Evolutionary conservation across 2,113 vertebrate genomes (phyloP).

Genomic region (Thalassarche chlororhynchos): DNA sequence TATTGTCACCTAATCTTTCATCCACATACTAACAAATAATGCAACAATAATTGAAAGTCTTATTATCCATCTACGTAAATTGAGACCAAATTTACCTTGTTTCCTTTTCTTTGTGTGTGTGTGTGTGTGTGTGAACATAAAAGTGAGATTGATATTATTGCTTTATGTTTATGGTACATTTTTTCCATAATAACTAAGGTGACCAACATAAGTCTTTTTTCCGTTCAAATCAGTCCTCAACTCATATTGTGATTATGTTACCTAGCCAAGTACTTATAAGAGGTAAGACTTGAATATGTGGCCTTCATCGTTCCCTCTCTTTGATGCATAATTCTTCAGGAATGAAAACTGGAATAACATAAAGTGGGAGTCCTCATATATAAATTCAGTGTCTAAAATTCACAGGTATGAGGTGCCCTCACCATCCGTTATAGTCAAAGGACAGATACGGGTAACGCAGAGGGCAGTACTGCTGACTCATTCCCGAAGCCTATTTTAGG

Average conservation of each 20-base stretch:
- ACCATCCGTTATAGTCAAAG: background rate
- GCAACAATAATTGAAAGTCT: constrained; percentile 81
- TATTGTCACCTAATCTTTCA: constrained; percentile 84
- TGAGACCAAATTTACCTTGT: constrained; percentile 82
- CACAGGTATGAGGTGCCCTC: background rate
- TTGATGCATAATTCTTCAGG: background rate
- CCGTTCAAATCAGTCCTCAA: constrained; percentile 31
- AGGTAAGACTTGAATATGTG: background rate
- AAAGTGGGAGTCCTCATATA: background rate
- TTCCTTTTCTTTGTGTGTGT: constrained; percentile 73
- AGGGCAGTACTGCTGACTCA: constrained; percentile 15
- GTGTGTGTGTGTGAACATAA: constrained; percentile 56
- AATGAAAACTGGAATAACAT: background rate
- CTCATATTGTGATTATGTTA: background rate
- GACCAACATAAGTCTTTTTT: constrained; percentile 66
- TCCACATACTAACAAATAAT: constrained; percentile 81
- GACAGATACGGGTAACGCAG: background rate
- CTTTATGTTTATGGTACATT: constrained; percentile 60
- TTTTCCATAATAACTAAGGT: constrained; percentile 69
- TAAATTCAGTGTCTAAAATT: background rate
- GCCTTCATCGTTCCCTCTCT: fast-evolving
- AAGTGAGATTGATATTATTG: constrained; percentile 72
- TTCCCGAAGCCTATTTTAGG: background rate
- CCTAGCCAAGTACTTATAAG: background rate
- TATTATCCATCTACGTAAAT: constrained; percentile 81